Evolutionary conservation across 2,888 invertebrate species (phyloP).

Genomic region (Synanthedon myopaeformis): DNA sequence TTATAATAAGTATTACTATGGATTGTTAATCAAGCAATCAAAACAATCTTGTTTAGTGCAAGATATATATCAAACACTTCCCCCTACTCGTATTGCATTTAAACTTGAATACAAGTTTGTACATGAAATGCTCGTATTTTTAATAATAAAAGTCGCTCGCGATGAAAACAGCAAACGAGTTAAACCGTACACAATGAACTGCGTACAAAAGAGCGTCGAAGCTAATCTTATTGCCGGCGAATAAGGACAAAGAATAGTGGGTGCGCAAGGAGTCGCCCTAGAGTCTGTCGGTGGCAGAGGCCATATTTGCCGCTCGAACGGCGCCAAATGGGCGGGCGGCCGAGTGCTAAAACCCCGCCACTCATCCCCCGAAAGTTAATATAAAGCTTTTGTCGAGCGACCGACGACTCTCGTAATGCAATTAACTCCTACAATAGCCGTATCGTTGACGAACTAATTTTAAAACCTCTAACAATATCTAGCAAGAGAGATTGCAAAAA

Average conservation of each 20-base stretch:
- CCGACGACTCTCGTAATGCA: slow-evolving; percentile 65
- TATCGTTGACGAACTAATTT: slow-evolving; percentile 64
- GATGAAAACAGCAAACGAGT: slow-evolving; percentile 39
- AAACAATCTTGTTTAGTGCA: too few relatives aligned
- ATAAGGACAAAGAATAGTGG: slow-evolving; percentile 32
- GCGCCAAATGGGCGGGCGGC: slow-evolving; percentile 34
- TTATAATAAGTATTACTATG: too few relatives aligned
- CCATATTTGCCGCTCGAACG: slow-evolving; percentile 62
- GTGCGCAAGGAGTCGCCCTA: slow-evolving; percentile 37
- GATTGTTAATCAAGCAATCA: too few relatives aligned
- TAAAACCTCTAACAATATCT: slow-evolving; percentile 22
- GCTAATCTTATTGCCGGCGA: slow-evolving; percentile 54
- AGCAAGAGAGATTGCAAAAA: background rate
- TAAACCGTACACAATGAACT: slow-evolving; percentile 50
- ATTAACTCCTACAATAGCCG: slow-evolving; percentile 62
- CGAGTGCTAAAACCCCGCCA: slow-evolving; percentile 41
- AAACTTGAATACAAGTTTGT: background rate
- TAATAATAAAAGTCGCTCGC: background rate
- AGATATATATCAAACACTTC: too few relatives aligned
- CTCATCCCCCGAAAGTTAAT: slow-evolving; percentile 62
- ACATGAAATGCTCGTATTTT: background rate
- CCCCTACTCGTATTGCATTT: background rate
- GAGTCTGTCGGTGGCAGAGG: slow-evolving; percentile 51
- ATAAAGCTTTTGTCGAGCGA: slow-evolving; percentile 50
- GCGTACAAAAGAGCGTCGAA: slow-evolving; percentile 44